Percentiles rank a stretch among this genome's conserved stretches.
Evolutionary conservation across 1,140 invertebrate species (phyloP).

Genomic region (Trichomalopsis sarcophagae): DNA sequence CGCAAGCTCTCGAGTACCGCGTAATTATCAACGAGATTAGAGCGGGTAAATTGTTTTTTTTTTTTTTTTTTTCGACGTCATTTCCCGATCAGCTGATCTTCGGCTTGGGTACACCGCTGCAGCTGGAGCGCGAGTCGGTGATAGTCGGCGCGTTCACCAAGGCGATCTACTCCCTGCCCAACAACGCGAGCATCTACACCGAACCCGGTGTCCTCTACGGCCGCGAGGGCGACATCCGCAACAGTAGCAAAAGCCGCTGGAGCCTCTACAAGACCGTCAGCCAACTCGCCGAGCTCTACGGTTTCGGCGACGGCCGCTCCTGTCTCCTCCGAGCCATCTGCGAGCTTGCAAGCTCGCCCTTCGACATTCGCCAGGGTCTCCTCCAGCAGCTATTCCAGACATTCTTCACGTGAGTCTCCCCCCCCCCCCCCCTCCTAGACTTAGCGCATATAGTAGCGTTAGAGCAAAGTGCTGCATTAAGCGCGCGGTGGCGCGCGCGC

Average conservation of each 20-base stretch:
- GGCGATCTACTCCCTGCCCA: constrained; percentile 78
- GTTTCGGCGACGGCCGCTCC: constrained; percentile 65
- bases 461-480: background rate
- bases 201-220: constrained; percentile 75
- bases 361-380: constrained; percentile 70
- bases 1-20: no score
- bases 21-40: background rate
- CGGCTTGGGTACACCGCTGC: constrained; percentile 80
- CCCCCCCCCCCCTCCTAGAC: fast-evolving
- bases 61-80: no score
- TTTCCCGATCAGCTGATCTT: constrained; percentile 71
- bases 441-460: no score
- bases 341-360: constrained; percentile 70
- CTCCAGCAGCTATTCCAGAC: constrained; percentile 73
- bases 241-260: constrained; percentile 67
- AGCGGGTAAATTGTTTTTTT: no score
- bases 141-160: constrained; percentile 81
- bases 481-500: constrained; percentile 23
- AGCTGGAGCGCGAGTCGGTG: constrained; percentile 78
- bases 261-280: constrained; percentile 69
- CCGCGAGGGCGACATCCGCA: background rate
- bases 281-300: constrained; percentile 64
- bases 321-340: constrained; percentile 73
- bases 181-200: constrained; percentile 77
- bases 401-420: constrained; percentile 70